Evolutionary conservation across 2,888 invertebrate species (phyloP), one percentile per base, ranked within the genome.

Genomic region (Priocnemis perturbator): DNA sequence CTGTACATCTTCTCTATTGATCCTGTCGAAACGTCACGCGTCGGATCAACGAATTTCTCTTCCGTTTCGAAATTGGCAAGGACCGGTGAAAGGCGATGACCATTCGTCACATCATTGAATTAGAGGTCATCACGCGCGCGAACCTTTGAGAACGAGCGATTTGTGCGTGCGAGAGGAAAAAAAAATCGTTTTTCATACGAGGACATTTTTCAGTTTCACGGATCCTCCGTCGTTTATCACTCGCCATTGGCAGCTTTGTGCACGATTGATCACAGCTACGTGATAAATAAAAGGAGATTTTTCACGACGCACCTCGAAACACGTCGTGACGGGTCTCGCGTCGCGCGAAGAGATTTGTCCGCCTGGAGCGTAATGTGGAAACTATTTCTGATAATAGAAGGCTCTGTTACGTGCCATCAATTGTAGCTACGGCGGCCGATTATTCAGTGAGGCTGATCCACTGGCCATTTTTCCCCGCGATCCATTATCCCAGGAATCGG

Each of bases 171-270:
- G 17, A 26, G 26, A 21, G 44, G 19, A 37, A 52, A 44, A 67
- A 62, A 69, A 64, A 60, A 45, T 56, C 57, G 61, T 64, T 67
- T 56, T 55, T 53, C 60, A 53, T n/a, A 37, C 37, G 15, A 9
- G 20, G 47, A 57, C 50, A 50, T 60, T 61, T 56, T 44, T 57
- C 67, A 48, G 48, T 67, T 62, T 62, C 59, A 62, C 56, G 26
- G 53, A 67, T 61, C 61, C 55, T 23, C 50, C 50, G 26, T 61
- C 66, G 66, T 73, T 68, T 66, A 66, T 75, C 67, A 61, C 55
- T 44, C 58, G 50, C 15, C 64, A 48, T 56, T 58, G 7, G 48
- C 50, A n/a, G 55, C 21, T 15, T 19, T 23, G 57, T 30, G 57
- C 17, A 45, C 19, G 59, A 59, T 52, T 56, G 64, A 67, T 59